These are phyloP conservation scores for Formica exsecta DNA, from an alignment of 1,140 invertebrate genomes.

Conservation along the genomic window DNA sequence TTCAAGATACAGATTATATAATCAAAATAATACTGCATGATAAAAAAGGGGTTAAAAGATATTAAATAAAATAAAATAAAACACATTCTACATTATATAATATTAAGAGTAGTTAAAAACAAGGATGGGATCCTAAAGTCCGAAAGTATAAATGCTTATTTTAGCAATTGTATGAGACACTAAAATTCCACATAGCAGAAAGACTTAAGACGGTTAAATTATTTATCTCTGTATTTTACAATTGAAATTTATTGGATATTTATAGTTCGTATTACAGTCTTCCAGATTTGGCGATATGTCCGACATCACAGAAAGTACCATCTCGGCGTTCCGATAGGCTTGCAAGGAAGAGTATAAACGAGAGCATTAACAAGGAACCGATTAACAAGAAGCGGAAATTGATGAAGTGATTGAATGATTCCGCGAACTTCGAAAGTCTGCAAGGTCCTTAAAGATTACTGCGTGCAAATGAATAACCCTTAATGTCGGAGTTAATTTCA, in stretches of 20 bases:
- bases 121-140: not conserved
- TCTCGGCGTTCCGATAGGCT: not conserved
- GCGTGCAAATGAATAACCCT: not conserved
- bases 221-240: not conserved
- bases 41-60: not conserved
- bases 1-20: not conserved
- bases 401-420: not conserved
- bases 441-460: not conserved
- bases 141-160: not conserved
- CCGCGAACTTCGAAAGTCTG: not conserved
- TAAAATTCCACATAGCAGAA: not conserved
- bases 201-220: not conserved
- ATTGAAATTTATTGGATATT: not conserved
- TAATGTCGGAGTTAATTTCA: not conserved
- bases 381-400: slow-evolving; percentile 53
- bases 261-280: not conserved
- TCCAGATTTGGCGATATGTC: not conserved
- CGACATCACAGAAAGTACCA: not conserved
- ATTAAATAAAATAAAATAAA: not conserved
- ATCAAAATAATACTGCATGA: not conserved
- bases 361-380: not conserved
- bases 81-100: not conserved
- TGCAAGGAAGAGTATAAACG: not conserved
- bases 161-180: not conserved
- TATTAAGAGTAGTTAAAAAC: not conserved